Base-by-base conservation (phyloP, 2,113 vertebrate species). In the Poeciliopsis prolifica region DNA sequence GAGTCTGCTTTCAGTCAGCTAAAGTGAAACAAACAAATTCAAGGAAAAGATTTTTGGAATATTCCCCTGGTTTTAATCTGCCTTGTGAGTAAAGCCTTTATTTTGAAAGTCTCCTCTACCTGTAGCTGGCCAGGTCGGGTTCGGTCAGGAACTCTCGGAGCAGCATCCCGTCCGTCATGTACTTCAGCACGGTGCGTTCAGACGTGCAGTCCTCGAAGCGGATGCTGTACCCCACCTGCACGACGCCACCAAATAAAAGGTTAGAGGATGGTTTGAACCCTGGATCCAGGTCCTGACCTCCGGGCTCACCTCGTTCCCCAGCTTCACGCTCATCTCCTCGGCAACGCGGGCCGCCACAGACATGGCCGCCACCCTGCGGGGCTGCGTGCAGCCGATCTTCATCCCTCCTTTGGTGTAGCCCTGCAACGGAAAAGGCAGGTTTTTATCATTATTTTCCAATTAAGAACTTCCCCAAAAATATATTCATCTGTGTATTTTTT, bases 141-240 rank as follows among this genome's bases (percentile, higher is more conserved):
- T 98, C 97, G 0, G 96, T 98, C 22, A 98, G 96, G 72, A 98
- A 98, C 84, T 98, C 97, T 31, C 97, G 89, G 0, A 98, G 95
- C 61, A 98, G 86, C 97, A 98, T 98, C n/a, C 97, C 97, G 0
- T 98, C 97, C 0, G 97, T 98, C 97, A 98, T 97, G 94, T 98
- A 98, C 82, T 97, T 97, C 10, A 98, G 91, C 29, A 96, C 91
- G 0, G 97, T 98, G 3, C 97, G 92, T 85, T 98, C 96, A 0
- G 97, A 97, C 0, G 97, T 98, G 88, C 96, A 98, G 90, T 98
- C 97, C 92, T 98, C 97, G 74, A 98, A 98, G 3, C 97, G 94
- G 86, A 98, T 98, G 77, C 96, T 97, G 91, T 97, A 98, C 5
- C 97, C 97, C 3, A 98, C 97, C 95, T 95, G 58, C 17, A 42